Conservation (phyloP, 2,113 vertebrate species). For the Tragelaphus strepsiceros region DNA sequence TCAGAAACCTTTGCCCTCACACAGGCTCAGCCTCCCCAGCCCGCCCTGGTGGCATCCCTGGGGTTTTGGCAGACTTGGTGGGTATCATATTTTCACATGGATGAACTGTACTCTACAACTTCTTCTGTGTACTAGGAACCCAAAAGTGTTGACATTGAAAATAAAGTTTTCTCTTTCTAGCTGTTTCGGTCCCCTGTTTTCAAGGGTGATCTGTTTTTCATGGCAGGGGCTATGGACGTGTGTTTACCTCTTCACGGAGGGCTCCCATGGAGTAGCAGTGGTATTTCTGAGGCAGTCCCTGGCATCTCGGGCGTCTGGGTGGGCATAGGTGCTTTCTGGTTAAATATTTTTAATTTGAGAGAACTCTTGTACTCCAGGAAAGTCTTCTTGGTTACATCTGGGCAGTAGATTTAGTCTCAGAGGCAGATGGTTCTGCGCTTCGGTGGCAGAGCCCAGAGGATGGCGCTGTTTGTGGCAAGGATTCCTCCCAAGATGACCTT, state of each 20-base stretch:
- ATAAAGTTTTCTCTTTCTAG: constrained; percentile 74
- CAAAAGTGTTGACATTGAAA: constrained; percentile 72
- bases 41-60: constrained; percentile 51
- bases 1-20: constrained; percentile 31
- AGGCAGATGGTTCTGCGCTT: neutral
- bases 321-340: neutral
- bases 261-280: neutral
- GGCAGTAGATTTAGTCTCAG: neutral
- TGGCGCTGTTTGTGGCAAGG: neutral
- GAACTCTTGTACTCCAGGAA: neutral
- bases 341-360: neutral
- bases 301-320: neutral
- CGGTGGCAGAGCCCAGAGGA: neutral
- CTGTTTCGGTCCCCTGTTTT: constrained; percentile 58
- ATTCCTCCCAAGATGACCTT: neutral
- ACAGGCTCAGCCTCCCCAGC: constrained; percentile 44
- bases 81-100: constrained; percentile 76
- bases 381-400: neutral
- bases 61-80: constrained; percentile 69
- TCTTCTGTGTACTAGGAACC: constrained; percentile 75
- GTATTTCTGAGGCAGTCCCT: constrained; percentile 57
- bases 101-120: constrained; percentile 75
- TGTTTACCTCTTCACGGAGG: constrained; percentile 38
- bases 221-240: constrained; percentile 55
- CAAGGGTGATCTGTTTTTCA: constrained; percentile 68